Conservation (phyloP, 2,113 vertebrate species). For the Chlorodrepanis virens region DNA sequence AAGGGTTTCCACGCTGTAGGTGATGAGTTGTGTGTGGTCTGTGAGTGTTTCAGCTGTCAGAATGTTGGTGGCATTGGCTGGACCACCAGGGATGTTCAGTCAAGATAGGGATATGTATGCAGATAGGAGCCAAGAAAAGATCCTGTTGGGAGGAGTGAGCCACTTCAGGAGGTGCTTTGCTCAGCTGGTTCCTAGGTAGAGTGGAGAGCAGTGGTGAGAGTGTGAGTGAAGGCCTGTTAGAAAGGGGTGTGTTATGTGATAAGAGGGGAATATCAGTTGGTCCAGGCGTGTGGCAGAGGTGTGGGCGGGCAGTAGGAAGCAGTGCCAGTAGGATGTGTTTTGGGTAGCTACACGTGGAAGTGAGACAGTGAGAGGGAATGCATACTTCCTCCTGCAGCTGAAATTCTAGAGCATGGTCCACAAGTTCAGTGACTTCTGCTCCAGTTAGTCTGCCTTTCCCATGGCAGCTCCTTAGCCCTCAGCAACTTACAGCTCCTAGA, state of each 20-base stretch:
- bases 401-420: neutral
- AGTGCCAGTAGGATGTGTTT: neutral
- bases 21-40: neutral
- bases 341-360: neutral
- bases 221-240: neutral
- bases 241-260: neutral
- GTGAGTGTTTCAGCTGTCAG: neutral
- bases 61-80: neutral
- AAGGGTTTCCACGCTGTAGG: neutral
- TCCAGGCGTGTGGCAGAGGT: neutral
- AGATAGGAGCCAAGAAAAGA: neutral
- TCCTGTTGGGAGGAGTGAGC: neutral
- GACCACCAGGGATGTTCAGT: neutral
- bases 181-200: neutral
- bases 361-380: neutral
- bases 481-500: neutral
- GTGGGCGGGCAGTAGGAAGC: neutral
- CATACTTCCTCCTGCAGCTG: neutral
- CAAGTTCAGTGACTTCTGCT: neutral
- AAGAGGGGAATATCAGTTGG: neutral
- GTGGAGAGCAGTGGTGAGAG: neutral
- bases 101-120: neutral
- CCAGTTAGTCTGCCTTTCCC: neutral
- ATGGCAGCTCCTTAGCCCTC: neutral
- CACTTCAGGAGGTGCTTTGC: neutral